A percentile compares a stretch with the other conserved stretches of the same genome.
phyloP scores from a whole-genome alignment of 1,140 invertebrate species.

The Akabosia matsudoensis region DNA sequence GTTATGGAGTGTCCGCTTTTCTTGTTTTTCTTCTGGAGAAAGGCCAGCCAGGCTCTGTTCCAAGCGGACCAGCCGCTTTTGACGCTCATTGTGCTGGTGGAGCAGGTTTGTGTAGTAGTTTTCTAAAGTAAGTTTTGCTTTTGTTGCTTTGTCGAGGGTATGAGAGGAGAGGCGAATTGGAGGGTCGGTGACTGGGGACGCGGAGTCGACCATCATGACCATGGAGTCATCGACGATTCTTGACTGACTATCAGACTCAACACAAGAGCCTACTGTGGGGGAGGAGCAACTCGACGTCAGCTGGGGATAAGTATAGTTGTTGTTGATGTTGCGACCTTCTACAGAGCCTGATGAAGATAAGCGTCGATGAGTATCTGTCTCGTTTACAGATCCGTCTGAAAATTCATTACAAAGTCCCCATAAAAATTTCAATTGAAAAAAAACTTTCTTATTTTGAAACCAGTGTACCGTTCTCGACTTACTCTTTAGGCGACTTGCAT shows the following conservation, averaged over 20 bases:
- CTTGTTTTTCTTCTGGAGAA: constrained; percentile 76
- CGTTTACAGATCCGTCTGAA: too few relatives aligned
- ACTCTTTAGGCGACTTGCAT: background rate
- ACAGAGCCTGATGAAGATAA: too few relatives aligned
- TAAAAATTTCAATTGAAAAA: background rate
- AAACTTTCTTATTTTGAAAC: background rate
- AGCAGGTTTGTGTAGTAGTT: constrained; percentile 99
- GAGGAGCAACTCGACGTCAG: background rate
- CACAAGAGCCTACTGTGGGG: background rate
- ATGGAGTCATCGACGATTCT: background rate
- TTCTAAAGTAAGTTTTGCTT: constrained; percentile 97
- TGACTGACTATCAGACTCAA: background rate
- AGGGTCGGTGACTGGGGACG: constrained; percentile 48
- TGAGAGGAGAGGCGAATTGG: constrained; percentile 86
- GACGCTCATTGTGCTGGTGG: constrained; percentile 92
- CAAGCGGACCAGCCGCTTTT: constrained; percentile 86
- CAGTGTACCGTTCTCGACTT: background rate
- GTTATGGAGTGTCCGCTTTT: constrained; percentile 90
- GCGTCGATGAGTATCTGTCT: too few relatives aligned
- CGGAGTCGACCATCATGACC: constrained; percentile 21
- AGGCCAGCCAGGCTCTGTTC: constrained; percentile 89
- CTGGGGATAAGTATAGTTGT: too few relatives aligned
- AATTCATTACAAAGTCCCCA: too few relatives aligned
- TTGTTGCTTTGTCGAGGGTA: constrained; percentile 97
- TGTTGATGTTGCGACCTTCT: too few relatives aligned